Conservation (phyloP, 2,888 invertebrate genomes). For the Andrena marginata region DNA sequence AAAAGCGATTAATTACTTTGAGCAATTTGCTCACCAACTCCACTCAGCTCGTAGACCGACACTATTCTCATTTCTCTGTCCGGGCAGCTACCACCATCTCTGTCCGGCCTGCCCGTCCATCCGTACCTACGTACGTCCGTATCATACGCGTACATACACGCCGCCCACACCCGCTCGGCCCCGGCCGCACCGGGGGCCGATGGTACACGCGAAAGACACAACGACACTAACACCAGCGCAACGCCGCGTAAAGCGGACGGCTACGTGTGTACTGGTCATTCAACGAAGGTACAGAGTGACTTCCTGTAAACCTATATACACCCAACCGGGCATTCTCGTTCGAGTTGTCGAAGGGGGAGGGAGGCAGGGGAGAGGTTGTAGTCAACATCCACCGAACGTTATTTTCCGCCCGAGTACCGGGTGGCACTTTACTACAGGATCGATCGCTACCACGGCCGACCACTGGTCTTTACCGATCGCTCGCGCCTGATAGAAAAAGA, state of each 20-base stretch:
- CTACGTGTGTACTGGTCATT: constrained; percentile 73
- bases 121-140: constrained; percentile 65
- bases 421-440: constrained; percentile 70
- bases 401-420: constrained; percentile 75
- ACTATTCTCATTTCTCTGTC: constrained; percentile 84
- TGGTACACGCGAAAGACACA: constrained; percentile 40
- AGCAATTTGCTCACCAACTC: constrained; percentile 85
- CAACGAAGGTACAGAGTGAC: constrained; percentile 76
- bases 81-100: constrained; percentile 73
- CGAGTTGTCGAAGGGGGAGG: constrained; percentile 74
- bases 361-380: constrained; percentile 63
- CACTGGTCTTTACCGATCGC: constrained; percentile 56
- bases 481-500: constrained; percentile 25
- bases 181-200: constrained; percentile 14
- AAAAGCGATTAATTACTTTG: constrained; percentile 85
- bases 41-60: constrained; percentile 84
- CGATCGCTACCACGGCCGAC: constrained; percentile 54
- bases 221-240: constrained; percentile 38
- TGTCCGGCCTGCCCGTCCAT: constrained; percentile 67
- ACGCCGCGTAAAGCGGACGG: constrained; percentile 42
- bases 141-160: constrained; percentile 59
- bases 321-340: constrained; percentile 74
- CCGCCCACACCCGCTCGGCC: constrained; percentile 7
- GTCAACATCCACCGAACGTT: constrained; percentile 75
- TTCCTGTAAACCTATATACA: constrained; percentile 78